phyloP scores from a whole-genome alignment of 2,113 vertebrate species.

The Bujurquina vittata region DNA sequence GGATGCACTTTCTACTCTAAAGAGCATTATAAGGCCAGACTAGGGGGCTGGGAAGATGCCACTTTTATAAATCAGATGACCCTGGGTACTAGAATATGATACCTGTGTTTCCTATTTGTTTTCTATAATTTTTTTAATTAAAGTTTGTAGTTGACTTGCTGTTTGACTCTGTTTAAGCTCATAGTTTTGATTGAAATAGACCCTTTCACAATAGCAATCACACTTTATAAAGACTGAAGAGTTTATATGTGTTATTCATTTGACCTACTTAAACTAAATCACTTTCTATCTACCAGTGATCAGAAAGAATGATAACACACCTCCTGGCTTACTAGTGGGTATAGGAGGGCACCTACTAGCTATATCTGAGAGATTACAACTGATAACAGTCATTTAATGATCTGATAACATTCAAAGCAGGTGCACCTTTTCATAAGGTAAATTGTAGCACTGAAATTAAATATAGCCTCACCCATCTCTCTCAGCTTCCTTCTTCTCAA shows the following conservation, averaged over 20 bases:
- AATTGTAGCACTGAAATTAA: constrained; percentile 34
- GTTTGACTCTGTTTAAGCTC: background rate
- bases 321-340: background rate
- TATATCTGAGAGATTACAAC: background rate
- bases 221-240: background rate
- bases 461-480: constrained; percentile 84
- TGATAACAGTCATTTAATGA: background rate
- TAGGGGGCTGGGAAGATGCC: too few relatives aligned
- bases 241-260: background rate
- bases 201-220: background rate
- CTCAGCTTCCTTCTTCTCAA: constrained; percentile 90
- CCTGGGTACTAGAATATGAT: background rate
- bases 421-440: constrained; percentile 19
- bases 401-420: constrained; percentile 1
- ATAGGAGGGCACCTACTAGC: background rate
- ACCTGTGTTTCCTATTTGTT: background rate
- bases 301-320: background rate
- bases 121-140: background rate
- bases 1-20: too few relatives aligned
- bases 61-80: background rate
- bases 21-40: too few relatives aligned
- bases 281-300: background rate
- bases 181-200: background rate
- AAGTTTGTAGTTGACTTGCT: background rate
- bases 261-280: background rate